Evolutionary conservation across 2,888 invertebrate species (phyloP).

Genomic region (Petrolisthes manimaculis): DNA sequence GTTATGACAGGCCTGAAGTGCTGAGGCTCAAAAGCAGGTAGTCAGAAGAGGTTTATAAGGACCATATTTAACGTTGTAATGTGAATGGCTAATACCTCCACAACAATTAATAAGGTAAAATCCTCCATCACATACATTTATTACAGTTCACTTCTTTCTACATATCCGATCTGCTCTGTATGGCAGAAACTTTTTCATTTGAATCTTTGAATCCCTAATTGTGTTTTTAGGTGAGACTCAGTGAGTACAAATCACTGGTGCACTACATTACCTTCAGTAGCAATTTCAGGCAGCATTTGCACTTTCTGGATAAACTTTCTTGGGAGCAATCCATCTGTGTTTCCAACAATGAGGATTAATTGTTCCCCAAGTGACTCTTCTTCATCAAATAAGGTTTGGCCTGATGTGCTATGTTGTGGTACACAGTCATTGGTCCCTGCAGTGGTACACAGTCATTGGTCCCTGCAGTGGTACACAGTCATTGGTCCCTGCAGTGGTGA

Average conservation of each 20-base stretch:
- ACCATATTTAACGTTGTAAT: not conserved
- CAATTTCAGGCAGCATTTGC: not conserved
- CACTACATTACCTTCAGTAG: not conserved
- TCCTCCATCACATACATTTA: not conserved
- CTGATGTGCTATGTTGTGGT: not conserved
- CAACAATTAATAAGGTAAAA: not conserved
- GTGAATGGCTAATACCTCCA: not conserved
- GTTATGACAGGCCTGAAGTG: not conserved
- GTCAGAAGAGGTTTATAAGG: not conserved
- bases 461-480: not conserved
- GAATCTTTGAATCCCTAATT: not conserved
- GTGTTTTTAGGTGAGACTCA: not conserved
- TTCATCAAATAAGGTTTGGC: not conserved
- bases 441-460: not conserved
- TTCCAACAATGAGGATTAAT: not conserved
- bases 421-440: not conserved
- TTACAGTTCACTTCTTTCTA: not conserved
- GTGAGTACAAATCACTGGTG: not conserved
- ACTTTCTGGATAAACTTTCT: not conserved
- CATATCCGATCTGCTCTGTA: not conserved
- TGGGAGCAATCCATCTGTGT: not conserved
- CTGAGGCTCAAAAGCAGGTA: not conserved
- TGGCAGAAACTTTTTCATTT: not conserved
- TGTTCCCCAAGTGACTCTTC: not conserved
- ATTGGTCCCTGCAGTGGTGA: not conserved